Percentiles rank a stretch among this genome's conserved stretches.
Evolutionary conservation across 2,113 vertebrate genomes (phyloP).

Genomic region (Pheucticus melanocephalus): DNA sequence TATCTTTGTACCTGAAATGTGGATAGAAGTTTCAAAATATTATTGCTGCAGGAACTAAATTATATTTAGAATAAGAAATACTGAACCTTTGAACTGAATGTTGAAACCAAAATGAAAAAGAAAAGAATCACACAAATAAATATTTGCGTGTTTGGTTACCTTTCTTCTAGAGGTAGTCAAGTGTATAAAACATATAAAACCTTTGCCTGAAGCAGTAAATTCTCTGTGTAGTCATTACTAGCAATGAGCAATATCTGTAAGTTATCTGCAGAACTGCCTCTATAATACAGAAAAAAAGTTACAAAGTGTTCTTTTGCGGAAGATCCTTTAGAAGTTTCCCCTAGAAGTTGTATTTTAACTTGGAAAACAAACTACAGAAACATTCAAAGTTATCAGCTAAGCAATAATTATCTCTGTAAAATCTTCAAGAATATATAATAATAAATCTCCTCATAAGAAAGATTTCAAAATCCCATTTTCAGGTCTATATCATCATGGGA

Average conservation of each 20-base stretch:
- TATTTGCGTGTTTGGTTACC: not conserved
- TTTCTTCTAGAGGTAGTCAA: not conserved
- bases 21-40: not conserved
- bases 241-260: not conserved
- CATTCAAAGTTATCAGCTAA: not conserved
- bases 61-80: not conserved
- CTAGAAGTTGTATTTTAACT: not conserved
- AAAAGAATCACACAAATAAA: not conserved
- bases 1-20: accelerated
- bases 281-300: not conserved
- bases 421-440: not conserved
- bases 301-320: accelerated
- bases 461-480: not conserved
- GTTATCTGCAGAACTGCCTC: not conserved
- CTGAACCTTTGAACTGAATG: not conserved
- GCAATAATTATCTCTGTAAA: not conserved
- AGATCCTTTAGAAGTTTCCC: not conserved
- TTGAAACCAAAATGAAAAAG: not conserved
- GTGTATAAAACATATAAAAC: not conserved
- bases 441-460: not conserved
- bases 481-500: not conserved
- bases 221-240: not conserved
- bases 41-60: not conserved
- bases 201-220: not conserved
- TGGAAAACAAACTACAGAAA: not conserved